phyloP scores from a whole-genome alignment of 2,797 vertebrate species.

The Anniella stebbinsi region DNA sequence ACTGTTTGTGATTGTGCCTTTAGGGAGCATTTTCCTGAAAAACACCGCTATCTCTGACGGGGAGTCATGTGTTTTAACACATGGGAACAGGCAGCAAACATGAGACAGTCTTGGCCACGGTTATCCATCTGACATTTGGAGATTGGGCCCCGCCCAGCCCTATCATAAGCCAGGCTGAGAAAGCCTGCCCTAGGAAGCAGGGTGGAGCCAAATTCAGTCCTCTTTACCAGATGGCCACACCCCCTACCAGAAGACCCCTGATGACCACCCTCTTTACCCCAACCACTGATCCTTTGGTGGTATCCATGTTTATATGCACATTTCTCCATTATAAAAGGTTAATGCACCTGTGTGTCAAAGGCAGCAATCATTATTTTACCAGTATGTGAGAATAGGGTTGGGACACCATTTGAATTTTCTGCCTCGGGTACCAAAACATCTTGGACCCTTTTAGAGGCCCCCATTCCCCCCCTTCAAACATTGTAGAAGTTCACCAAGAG shows the following conservation, averaged over 20 bases:
- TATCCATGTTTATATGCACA: no score
- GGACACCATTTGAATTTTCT: no score
- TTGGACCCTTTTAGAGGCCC: neutral
- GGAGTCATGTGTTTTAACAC: neutral
- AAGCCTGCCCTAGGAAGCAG: neutral
- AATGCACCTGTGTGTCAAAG: no score
- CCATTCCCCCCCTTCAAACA: neutral
- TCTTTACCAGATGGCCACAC: no score
- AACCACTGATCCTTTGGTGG: no score
- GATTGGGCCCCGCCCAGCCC: neutral
- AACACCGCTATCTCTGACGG: neutral
- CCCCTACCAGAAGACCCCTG: no score
- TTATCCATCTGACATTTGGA: neutral
- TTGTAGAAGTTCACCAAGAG: neutral
- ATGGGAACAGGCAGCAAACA: neutral
- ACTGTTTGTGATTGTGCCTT: constrained; percentile 14
- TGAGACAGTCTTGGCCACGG: no score
- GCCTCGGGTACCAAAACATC: neutral
- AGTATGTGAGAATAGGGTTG: neutral
- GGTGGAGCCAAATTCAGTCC: no score
- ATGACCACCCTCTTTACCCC: no score
- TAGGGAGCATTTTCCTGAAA: neutral
- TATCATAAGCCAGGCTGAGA: neutral
- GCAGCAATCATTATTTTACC: constrained; percentile 2
- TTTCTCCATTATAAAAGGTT: no score